Conservation (phyloP, 1,140 invertebrate species). For the Caenorhabditis tropicalis region DNA sequence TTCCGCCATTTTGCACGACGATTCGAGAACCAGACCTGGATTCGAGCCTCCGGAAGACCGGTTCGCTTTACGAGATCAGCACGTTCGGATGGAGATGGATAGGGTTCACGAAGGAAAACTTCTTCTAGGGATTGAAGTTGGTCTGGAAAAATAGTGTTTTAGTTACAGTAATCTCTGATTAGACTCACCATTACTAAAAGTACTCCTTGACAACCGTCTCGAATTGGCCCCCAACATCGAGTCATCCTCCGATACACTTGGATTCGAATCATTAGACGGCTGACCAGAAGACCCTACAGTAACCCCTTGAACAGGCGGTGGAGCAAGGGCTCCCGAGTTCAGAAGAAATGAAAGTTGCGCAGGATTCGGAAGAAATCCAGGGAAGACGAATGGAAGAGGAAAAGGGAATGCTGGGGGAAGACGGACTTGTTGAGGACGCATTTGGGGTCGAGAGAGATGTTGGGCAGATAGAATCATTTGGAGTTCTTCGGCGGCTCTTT, state of each 20-base stretch:
- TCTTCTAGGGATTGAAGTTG: slow-evolving; percentile 63
- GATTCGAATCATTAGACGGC: not conserved
- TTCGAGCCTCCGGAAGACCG: slow-evolving; percentile 70
- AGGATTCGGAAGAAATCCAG: slow-evolving; percentile 43
- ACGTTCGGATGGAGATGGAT: slow-evolving; percentile 68
- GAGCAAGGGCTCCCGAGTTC: not conserved
- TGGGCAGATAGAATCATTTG: slow-evolving; percentile 63
- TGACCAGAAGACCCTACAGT: not conserved
- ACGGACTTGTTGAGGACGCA: slow-evolving; percentile 31
- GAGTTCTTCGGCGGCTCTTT: slow-evolving; percentile 71
- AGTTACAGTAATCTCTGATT: no score
- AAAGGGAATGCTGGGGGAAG: slow-evolving; percentile 25
- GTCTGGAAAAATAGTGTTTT: slow-evolving; percentile 57
- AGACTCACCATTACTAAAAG: slow-evolving; percentile 47
- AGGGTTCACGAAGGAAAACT: slow-evolving; percentile 55
- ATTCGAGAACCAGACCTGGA: slow-evolving; percentile 72
- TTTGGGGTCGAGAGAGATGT: slow-evolving; percentile 4
- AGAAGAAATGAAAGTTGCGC: slow-evolving; percentile 5
- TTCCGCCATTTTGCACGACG: slow-evolving; percentile 66
- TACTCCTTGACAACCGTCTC: slow-evolving; percentile 40
- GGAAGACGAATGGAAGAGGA: not conserved
- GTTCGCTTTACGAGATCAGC: slow-evolving; percentile 71
- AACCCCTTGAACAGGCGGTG: not conserved
- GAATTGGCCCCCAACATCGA: not conserved
- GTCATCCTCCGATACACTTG: slow-evolving; percentile 18